Conservation (phyloP, 2,113 vertebrate species). For the Sceloporus undulatus region DNA sequence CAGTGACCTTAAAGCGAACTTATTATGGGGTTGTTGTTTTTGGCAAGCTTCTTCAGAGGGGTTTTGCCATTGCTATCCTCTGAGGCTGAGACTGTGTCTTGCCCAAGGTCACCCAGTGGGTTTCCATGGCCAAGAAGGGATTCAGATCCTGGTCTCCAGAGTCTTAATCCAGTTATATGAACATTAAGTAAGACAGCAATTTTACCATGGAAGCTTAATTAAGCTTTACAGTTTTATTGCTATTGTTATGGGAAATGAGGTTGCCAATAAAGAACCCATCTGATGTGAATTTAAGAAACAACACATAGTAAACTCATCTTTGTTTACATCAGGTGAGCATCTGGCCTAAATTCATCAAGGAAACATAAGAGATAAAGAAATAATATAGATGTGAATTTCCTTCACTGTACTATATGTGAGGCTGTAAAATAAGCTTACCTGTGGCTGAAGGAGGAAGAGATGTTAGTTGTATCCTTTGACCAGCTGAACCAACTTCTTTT, state of each 20-base stretch:
- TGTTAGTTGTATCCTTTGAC: conserved; percentile 92
- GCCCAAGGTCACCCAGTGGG: no score
- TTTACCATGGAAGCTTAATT: neutral
- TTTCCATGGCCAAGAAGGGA: no score
- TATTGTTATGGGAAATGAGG: neutral
- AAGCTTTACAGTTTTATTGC: neutral
- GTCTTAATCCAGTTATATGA: no score
- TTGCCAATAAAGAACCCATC: conserved; percentile 7
- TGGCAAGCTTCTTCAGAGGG: no score
- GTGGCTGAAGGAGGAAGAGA: conserved; percentile 81
- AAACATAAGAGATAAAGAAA: neutral
- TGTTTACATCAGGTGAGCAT: neutral
- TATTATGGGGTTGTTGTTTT: no score
- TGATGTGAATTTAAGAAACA: neutral
- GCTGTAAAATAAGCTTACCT: conserved; percentile 76
- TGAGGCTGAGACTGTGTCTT: no score
- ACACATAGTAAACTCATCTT: neutral
- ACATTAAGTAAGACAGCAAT: no score
- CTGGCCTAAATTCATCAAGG: neutral
- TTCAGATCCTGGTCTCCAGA: no score
- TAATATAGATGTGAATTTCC: neutral
- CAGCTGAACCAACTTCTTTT: conserved; percentile 92
- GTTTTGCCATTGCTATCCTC: no score
- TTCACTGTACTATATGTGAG: neutral
- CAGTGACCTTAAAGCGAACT: no score